phyloP scores from a whole-genome alignment of 2,797 vertebrate genomes.

The Rhinogobio ventralis region DNA sequence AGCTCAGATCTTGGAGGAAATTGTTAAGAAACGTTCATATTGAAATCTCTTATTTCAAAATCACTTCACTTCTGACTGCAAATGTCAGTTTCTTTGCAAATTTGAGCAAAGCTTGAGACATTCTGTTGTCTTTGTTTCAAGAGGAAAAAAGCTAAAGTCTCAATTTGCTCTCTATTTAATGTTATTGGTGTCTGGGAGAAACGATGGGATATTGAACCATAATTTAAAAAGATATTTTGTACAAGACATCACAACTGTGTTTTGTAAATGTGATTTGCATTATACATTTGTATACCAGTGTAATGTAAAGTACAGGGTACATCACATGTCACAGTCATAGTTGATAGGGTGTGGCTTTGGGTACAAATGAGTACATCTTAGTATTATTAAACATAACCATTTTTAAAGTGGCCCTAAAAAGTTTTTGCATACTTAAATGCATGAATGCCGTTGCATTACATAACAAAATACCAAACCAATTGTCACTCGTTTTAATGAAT shows the following conservation, averaged over 20 bases:
- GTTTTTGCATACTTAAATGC: neutral
- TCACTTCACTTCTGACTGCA: neutral
- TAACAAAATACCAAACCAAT: neutral
- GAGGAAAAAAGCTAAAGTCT: neutral
- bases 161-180: neutral
- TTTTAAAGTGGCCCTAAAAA: neutral
- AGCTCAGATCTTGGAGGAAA: neutral
- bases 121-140: too few relatives aligned
- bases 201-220: neutral
- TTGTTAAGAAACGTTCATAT: neutral
- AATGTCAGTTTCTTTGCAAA: too few relatives aligned
- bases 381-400: neutral
- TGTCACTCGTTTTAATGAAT: neutral
- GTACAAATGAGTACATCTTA: neutral
- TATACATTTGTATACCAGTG: neutral
- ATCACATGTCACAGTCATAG: neutral
- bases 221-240: neutral
- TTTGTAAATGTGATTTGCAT: neutral
- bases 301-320: neutral
- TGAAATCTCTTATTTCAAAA: too few relatives aligned
- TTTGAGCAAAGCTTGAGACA: too few relatives aligned
- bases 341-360: constrained; percentile 29
- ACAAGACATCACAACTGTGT: neutral
- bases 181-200: neutral
- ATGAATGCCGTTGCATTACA: neutral